Conservation (phyloP, 2,888 invertebrate genomes). For the Leptopilina drosophilae region DNA sequence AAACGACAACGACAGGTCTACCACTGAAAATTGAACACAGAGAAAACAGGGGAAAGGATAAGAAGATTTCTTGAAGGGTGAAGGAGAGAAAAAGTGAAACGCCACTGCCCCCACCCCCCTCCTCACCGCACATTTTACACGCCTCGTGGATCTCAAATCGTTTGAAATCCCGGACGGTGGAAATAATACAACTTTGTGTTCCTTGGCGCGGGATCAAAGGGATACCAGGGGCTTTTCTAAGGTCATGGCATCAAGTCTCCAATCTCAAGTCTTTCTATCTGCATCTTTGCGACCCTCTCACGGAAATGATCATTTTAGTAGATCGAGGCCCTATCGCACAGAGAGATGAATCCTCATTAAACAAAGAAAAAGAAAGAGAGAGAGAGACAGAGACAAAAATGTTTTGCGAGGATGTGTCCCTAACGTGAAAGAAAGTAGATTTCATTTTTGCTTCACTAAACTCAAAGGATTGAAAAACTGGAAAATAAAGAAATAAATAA, state of each 20-base stretch:
- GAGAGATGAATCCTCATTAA: constrained; percentile 38
- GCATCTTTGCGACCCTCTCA: constrained; percentile 48
- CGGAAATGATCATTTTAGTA: constrained; percentile 27
- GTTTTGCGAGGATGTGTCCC: constrained; percentile 1
- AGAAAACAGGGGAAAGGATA: constrained; percentile 47
- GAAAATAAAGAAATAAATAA: too few relatives aligned
- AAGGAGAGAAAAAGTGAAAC: constrained; percentile 57
- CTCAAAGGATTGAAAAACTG: not conserved
- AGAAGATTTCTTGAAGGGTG: constrained; percentile 45
- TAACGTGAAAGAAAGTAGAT: not conserved
- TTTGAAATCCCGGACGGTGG: constrained; percentile 70
- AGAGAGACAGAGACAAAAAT: constrained; percentile 5
- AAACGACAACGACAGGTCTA: constrained; percentile 47
- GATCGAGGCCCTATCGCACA: constrained; percentile 23
- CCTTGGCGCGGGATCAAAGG: constrained; percentile 71
- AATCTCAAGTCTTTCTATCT: constrained; percentile 62
- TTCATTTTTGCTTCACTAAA: not conserved
- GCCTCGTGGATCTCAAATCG: constrained; percentile 70
- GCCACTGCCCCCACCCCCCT: constrained; percentile 46
- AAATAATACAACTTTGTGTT: constrained; percentile 75
- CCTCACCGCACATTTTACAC: constrained; percentile 63
- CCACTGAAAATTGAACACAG: constrained; percentile 51
- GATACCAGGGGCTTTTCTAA: constrained; percentile 57
- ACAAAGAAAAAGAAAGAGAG: not conserved
- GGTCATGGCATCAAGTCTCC: constrained; percentile 56